Conservation (phyloP, 1,140 invertebrate species). For the Drosophila aff. region DNA sequence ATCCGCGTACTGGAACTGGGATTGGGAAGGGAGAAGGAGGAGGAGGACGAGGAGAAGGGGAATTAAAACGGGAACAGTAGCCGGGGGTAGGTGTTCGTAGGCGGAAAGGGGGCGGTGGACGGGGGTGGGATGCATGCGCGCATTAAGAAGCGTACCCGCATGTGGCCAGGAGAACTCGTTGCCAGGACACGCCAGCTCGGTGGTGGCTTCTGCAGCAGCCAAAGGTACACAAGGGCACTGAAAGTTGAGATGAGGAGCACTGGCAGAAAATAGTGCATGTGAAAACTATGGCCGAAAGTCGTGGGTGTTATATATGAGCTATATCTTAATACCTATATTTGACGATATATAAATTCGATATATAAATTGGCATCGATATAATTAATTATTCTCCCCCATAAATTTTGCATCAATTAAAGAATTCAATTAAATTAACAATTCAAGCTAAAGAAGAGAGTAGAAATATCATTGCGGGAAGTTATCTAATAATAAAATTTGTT, state of each 20-base stretch:
- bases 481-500: no score
- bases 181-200: constrained; percentile 47
- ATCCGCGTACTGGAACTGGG: constrained; percentile 28
- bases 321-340: background rate
- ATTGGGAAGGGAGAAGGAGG: background rate
- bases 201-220: constrained; percentile 67
- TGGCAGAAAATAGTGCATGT: background rate
- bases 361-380: background rate
- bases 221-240: constrained; percentile 60
- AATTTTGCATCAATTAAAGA: no score
- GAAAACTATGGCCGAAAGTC: background rate
- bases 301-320: background rate
- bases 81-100: constrained; percentile 27
- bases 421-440: no score
- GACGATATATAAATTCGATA: background rate
- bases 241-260: constrained; percentile 21
- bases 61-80: constrained; percentile 22
- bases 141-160: constrained; percentile 63
- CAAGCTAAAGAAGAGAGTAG: background rate
- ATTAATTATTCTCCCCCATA: background rate
- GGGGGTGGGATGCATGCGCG: constrained; percentile 32
- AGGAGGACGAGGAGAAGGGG: background rate
- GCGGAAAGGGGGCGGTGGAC: background rate
- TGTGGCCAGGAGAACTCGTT: constrained; percentile 56
- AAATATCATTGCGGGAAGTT: background rate